These are phyloP conservation scores for Oriolus oriolus DNA, from an alignment of 2,113 vertebrate genomes.

Conservation along the genomic window DNA sequence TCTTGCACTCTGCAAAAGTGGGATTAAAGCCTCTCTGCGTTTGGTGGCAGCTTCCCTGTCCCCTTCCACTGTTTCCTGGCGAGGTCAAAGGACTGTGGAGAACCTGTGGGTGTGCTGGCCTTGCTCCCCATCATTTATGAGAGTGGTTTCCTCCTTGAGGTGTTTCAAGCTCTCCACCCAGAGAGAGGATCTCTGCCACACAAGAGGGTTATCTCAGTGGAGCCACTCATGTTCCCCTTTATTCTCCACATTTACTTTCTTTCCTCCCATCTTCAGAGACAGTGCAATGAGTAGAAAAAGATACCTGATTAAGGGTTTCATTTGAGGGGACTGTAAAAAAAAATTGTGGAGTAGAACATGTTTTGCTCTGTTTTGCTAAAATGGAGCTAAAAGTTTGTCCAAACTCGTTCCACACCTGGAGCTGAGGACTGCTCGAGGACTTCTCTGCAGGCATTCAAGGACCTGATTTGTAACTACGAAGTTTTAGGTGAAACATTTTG, in stretches of 20 bases:
- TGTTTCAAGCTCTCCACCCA: not conserved
- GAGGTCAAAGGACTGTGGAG: not conserved
- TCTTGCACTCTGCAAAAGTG: not conserved
- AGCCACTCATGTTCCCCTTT: not conserved
- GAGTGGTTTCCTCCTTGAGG: not conserved
- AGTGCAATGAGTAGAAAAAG: rapidly evolving
- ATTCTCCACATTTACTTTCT: not conserved
- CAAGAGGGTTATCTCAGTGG: not conserved
- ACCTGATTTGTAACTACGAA: not conserved
- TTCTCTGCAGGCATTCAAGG: not conserved
- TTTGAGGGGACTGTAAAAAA: not conserved
- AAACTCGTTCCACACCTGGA: not conserved
- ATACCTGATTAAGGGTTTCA: not conserved
- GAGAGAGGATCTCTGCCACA: not conserved
- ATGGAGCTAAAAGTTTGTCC: not conserved
- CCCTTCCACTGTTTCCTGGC: not conserved
- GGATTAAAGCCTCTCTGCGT: not conserved
- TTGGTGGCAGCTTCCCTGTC: not conserved
- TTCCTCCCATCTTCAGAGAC: not conserved
- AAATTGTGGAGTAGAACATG: not conserved
- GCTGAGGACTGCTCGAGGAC: not conserved
- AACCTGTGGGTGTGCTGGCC: not conserved
- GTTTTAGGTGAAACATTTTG: not conserved
- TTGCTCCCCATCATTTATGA: not conserved
- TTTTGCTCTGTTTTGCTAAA: not conserved